Conservation (phyloP, 2,888 invertebrate species). For the Erebia aethiops region DNA sequence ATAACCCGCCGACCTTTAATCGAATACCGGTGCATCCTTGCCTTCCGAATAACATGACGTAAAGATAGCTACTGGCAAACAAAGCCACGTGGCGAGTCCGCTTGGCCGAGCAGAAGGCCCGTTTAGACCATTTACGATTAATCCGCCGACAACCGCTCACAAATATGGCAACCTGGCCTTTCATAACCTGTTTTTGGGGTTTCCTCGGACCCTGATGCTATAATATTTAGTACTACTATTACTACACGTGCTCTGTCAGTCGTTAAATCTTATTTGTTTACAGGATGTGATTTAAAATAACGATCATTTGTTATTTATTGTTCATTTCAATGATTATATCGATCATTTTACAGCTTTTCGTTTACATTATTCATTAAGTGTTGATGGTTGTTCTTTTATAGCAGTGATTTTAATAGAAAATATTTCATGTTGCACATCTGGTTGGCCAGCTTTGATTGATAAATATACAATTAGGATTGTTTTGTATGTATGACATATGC, state of each 20-base stretch:
- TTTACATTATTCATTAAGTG: slow-evolving; percentile 36
- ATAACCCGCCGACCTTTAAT: slow-evolving; percentile 49
- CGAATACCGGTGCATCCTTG: slow-evolving; percentile 61
- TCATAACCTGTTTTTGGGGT: slow-evolving; percentile 82
- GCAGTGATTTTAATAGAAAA: slow-evolving; percentile 29
- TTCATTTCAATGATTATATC: slow-evolving; percentile 29
- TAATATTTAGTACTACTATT: slow-evolving; percentile 56
- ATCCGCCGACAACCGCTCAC: slow-evolving; percentile 74
- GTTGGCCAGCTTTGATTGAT: slow-evolving; percentile 32
- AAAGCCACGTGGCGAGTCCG: slow-evolving; percentile 48
- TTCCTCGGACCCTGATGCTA: slow-evolving; percentile 72
- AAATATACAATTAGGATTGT: slow-evolving; percentile 26
- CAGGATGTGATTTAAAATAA: slow-evolving; percentile 29
- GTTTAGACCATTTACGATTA: slow-evolving; percentile 82
- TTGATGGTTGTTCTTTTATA: slow-evolving; percentile 27
- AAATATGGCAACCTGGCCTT: slow-evolving; percentile 79
- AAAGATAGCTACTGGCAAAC: slow-evolving; percentile 58
- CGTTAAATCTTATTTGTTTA: slow-evolving; percentile 41
- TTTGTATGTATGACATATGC: slow-evolving; percentile 21
- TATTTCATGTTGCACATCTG: slow-evolving; percentile 32
- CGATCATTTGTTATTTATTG: slow-evolving; percentile 29
- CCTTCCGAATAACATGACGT: slow-evolving; percentile 72
- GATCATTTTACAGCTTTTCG: slow-evolving; percentile 27
- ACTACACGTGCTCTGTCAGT: slow-evolving; percentile 45
- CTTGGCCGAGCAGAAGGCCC: slow-evolving; percentile 47